These are phyloP conservation scores for Pyxicephalus adspersus DNA, from an alignment of 2,113 vertebrate species.

Conservation along the genomic window DNA sequence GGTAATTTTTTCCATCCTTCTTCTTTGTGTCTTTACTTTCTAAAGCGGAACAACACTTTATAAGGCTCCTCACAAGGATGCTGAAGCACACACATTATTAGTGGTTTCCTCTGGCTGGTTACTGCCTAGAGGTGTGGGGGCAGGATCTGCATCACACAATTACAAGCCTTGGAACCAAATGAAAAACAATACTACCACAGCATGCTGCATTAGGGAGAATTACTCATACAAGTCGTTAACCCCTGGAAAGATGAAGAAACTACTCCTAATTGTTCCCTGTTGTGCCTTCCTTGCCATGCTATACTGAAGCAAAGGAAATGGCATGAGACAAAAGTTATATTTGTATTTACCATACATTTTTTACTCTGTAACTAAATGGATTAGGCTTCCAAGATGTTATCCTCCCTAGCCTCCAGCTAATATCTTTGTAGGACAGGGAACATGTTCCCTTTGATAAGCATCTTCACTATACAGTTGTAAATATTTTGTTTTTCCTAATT, in stretches of 20 bases:
- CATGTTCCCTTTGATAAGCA: too few species aligned
- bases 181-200: constrained; percentile 47
- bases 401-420: too few species aligned
- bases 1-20: constrained; percentile 41
- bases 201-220: constrained; percentile 31
- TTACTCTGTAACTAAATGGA: too few species aligned
- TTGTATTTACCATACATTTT: too few species aligned
- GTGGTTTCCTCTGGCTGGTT: constrained; percentile 52
- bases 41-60: constrained; percentile 48
- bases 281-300: background rate
- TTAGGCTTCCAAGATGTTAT: too few species aligned
- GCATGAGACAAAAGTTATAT: too few species aligned
- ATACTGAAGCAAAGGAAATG: background rate
- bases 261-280: background rate
- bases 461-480: too few species aligned
- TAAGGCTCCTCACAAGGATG: constrained; percentile 23
- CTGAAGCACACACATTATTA: constrained; percentile 32
- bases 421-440: too few species aligned
- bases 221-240: constrained; percentile 47
- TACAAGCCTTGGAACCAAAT: constrained; percentile 48
- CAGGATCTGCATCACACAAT: constrained; percentile 46
- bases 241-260: background rate
- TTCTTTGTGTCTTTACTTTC: constrained; percentile 26
- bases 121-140: constrained; percentile 44
- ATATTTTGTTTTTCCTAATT: too few species aligned